Evolutionary conservation across 2,888 invertebrate species (phyloP).

Genomic region (Neocrepidodera transversa): DNA sequence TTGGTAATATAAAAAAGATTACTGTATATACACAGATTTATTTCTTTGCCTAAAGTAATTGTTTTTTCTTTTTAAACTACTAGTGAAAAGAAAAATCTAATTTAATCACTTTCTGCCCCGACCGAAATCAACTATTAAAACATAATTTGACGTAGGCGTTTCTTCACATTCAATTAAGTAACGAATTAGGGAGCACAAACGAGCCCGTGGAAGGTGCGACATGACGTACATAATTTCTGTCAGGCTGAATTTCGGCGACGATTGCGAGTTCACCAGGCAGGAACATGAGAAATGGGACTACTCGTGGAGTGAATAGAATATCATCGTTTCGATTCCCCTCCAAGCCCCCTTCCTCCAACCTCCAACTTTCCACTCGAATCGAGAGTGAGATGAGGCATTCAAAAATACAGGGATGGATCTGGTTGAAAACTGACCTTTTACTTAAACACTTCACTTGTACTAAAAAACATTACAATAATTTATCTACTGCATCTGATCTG

Average conservation of each 20-base stretch:
- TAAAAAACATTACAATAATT: too few species aligned
- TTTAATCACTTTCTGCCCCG: too few species aligned
- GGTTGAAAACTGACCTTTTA: too few species aligned
- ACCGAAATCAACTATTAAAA: too few species aligned
- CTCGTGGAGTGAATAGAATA: constrained; percentile 54
- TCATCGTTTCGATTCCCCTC: constrained; percentile 45
- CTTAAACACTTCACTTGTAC: too few species aligned
- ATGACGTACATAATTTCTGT: constrained; percentile 25
- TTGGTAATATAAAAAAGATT: too few species aligned
- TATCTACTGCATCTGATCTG: too few species aligned
- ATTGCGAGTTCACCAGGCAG: constrained; percentile 37
- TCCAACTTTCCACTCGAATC: constrained; percentile 49
- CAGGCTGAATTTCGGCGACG: constrained; percentile 32
- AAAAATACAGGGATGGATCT: constrained; percentile 32
- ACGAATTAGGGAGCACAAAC: constrained; percentile 18
- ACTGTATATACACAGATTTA: too few species aligned
- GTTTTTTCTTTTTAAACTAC: too few species aligned
- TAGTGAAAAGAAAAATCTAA: too few species aligned
- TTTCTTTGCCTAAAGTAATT: too few species aligned
- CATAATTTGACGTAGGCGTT: neutral
- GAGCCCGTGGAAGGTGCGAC: constrained; percentile 2
- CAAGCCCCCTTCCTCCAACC: constrained; percentile 16
- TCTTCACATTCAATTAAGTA: constrained; percentile 6
- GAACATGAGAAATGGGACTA: constrained; percentile 46
- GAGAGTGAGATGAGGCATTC: constrained; percentile 32